Conservation (phyloP, 2,888 invertebrate species). For the Eupithecia pulchellata region DNA sequence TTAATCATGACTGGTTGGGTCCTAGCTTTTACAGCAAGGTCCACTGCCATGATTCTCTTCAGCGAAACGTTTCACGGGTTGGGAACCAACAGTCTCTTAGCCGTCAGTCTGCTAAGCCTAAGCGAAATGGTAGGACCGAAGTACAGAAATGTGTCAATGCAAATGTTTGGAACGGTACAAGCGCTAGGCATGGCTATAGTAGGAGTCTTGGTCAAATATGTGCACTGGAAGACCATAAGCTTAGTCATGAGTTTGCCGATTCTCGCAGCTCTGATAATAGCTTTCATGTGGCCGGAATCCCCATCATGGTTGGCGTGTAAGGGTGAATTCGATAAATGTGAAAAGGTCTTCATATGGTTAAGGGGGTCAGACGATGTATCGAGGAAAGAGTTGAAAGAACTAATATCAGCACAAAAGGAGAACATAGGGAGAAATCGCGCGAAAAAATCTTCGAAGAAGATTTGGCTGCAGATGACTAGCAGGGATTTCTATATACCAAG, state of each 20-base stretch:
- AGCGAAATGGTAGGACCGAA: constrained; percentile 42
- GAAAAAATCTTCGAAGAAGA: constrained; percentile 9
- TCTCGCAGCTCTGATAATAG: constrained; percentile 31
- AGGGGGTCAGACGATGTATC: constrained; percentile 39
- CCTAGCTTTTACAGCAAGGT: constrained; percentile 30
- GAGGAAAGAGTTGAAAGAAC: constrained; percentile 37
- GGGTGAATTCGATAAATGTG: constrained; percentile 42
- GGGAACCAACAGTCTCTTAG: constrained; percentile 36
- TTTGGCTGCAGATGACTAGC: constrained; percentile 28
- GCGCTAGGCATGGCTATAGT: constrained; percentile 34
- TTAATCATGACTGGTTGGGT: constrained; percentile 41
- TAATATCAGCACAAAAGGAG: constrained; percentile 38
- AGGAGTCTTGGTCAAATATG: constrained; percentile 30
- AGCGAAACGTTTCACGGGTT: constrained; percentile 42
- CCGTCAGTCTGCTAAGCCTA: constrained; percentile 37
- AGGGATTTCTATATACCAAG: constrained; percentile 46
- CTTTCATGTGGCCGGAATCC: constrained; percentile 45
- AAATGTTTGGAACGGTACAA: constrained; percentile 30
- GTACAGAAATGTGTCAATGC: constrained; percentile 35
- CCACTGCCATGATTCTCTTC: constrained; percentile 19
- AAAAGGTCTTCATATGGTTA: constrained; percentile 40
- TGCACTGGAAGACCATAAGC: constrained; percentile 42
- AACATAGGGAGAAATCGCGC: neutral
- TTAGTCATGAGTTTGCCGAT: constrained; percentile 37
- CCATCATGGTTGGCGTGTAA: constrained; percentile 47